These are phyloP conservation scores for Prionchulus punctatus DNA, from an alignment of 2,888 invertebrate genomes.

Conservation along the genomic window DNA sequence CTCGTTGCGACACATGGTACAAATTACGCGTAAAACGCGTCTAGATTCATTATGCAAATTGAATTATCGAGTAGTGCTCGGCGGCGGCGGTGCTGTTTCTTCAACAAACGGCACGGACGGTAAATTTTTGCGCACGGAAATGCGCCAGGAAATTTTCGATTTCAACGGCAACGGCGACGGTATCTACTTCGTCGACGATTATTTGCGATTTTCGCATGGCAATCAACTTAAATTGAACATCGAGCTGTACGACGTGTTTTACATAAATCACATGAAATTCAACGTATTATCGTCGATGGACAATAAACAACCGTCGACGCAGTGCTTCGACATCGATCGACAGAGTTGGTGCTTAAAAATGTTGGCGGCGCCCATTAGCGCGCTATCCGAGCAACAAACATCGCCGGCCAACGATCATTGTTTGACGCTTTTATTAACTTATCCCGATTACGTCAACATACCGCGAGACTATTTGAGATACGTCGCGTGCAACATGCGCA, in stretches of 20 bases:
- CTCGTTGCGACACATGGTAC: conserved; percentile 7
- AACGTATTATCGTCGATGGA: neutral
- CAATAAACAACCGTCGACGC: neutral
- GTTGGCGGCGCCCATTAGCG: neutral
- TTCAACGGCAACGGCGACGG: conserved; percentile 5
- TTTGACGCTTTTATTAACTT: conserved; percentile 25
- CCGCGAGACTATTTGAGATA: conserved; percentile 54
- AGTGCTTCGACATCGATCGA: neutral
- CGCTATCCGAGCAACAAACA: neutral
- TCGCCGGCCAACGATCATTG: neutral
- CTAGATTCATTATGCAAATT: conserved; percentile 63
- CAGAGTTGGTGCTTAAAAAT: neutral
- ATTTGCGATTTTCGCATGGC: neutral
- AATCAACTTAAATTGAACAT: neutral
- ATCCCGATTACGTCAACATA: conserved; percentile 58
- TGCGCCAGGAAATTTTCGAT: conserved; percentile 7
- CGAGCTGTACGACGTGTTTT: neutral
- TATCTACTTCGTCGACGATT: neutral
- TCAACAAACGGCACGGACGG: too few species aligned
- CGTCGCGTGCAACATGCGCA: conserved; percentile 26
- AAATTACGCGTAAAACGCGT: conserved; percentile 48
- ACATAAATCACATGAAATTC: neutral
- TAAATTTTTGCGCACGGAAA: neutral
- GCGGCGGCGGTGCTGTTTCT: too few species aligned
- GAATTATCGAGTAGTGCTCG: conserved; percentile 46